Evolutionary conservation across 2,888 invertebrate species (phyloP), one percentile per base, ranked within the genome.

Genomic region (Gymnocheta viridis): DNA sequence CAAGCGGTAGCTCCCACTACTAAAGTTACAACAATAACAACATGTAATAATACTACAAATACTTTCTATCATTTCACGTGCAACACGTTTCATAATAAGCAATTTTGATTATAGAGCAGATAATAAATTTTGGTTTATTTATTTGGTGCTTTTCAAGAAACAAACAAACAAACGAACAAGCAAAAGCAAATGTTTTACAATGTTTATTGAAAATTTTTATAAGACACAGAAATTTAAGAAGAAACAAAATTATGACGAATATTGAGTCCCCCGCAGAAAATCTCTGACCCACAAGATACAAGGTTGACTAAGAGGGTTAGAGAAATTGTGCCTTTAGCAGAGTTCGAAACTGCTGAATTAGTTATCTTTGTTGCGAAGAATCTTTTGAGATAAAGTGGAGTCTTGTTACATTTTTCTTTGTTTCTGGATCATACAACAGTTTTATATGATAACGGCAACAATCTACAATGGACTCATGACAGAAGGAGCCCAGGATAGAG

Each of bases 61-160:
- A 88, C 78, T 78, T 62, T 54, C 73, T 67, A 79, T 54, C 67
- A 70, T 77, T 77, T 82, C 73, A 82, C 85, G 82, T 85, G 72
- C 81, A 78, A 82, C 85, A 85, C 89, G 89, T 89, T 89, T 90
- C 89, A 90, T 89, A 89, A 89, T 89, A 90, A 90, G 88, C 88
- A 90, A 90, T 90, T 90, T 89, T 88, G 90, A 90, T 90, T 88
- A 58, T 89, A 87, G 90, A 90, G 89, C 90, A 90, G 89, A 90
- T 90, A 89, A 87, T 51, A 56, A 60, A 38, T 72, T 54, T 32
- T n/a, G 19, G 38, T 78, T 72, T 78, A 56, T 73, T 67, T 78
- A 56, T 62, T 62, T 79, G 35, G 4, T 67, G 12, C 9, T 56
- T 9, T n/a, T n/a, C 17, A 35, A 41, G 9, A 35, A 24, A 49